Evolutionary conservation across 2,888 invertebrate species (phyloP), one percentile per base, ranked within the genome.

Genomic region (Dorcus hopei): DNA sequence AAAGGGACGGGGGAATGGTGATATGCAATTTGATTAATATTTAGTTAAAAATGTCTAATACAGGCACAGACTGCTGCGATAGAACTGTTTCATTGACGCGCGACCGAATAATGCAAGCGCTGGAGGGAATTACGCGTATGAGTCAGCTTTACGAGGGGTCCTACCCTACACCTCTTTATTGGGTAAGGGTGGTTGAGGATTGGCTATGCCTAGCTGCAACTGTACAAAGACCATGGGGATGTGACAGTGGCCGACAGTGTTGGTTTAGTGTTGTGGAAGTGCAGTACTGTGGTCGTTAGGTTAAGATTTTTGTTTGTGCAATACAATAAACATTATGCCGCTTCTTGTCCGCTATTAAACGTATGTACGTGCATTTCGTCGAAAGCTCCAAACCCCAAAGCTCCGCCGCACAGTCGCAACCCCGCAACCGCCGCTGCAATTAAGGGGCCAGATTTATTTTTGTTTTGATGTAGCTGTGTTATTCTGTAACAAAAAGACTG

Each of bases 211-310:
- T 71, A 33, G 70, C 68, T 74, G 74, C 74, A 76, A 74, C 71
- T 74, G 73, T 73, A 74, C 72, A 74, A 74, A 73, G 72, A 74
- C 74, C 69, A 70, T 70, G 68, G 68, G 68, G 68, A 70, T 64
- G 69, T 64, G 69, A 65, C 66, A 70, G 60, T 69, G 67, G 66
- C 64, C 67, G 68, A 71, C 77, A 77, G 77, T 77, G 77, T 76
- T 75, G 74, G 75, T 77, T 76, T 74, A 72, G 75, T 77, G 77
- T 77, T 77, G 78, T 78, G 76, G 69, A 74, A 74, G 77, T 77
- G 77, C 71, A 74, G 77, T 78, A 68, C 74, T 76, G 77, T 78
- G 76, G 73, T 77, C 77, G 78, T 77, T 75, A 45, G 45, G 45
- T 45, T 45, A 19, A 45, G 23, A 23, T 19, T 45, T 45, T 45